Base-by-base conservation (phyloP, 1,140 invertebrate species). In the Cotesia chilonis region DNA sequence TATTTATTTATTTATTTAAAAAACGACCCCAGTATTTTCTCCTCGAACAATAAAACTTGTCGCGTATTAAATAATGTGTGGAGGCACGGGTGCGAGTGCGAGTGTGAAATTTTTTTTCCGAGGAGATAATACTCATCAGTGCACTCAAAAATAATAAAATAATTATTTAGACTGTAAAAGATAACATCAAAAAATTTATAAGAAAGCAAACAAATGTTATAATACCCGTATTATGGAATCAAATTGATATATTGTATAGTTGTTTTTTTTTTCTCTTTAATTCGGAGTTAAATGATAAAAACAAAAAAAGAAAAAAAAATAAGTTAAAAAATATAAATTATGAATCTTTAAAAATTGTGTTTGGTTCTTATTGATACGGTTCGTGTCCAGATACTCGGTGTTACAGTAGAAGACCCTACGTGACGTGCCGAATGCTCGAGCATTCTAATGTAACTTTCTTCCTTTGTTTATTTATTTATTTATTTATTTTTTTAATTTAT, bases 281-380 rank as follows among this genome's bases (percentile, higher is more conserved):
- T 35, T 17, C 61, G 52, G 51, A 59, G 28, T 66, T 14, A 12
- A 66, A 54, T 20, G 61, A 54, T 47, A 36, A 65, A 55, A 54
- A 70, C 36, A 57, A 35, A 57, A 37, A 37, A 68, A 36, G 5
- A 12, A 70, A 60, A 70, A 70, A 61, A 60, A 7, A 9, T 38
- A 17, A 41, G 20, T 80, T 75, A 80, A 84, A 73, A 85, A 85
- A 85, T 85, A 76, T 85, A 82, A 79, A 84, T 83, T 79, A 81
- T 86, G 85, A 80, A 85, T 85, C 84, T 82, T 82, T 81, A 76
- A 74, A 75, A 78, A 79, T 68, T 72, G 67, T 71, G 60, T 72
- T 80, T 54, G 72, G 71, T 64, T 71, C 14, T 72, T 66, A 67
- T 67, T 72, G 51, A 35, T 54, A 67, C 20, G 77, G 77, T 79